phyloP scores from a whole-genome alignment of 2,888 invertebrate genomes.

The Megaustenia siamemsis region DNA sequence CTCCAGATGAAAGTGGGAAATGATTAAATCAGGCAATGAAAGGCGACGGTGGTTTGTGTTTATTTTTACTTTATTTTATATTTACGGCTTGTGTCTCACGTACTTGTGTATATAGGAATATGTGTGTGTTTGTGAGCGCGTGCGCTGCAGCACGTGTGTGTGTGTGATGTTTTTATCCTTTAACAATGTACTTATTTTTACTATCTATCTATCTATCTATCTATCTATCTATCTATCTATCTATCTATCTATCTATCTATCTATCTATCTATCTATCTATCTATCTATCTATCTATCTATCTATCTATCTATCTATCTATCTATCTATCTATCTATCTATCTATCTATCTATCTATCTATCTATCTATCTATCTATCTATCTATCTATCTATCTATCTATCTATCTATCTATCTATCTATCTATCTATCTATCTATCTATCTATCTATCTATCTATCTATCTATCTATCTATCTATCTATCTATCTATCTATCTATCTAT shows the following conservation, averaged over 20 bases:
- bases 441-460: background rate
- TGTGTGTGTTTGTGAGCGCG: background rate
- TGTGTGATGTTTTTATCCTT: no score
- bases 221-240: background rate
- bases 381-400: background rate
- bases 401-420: background rate
- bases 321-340: no score
- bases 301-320: no score
- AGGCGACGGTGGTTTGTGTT: slow-evolving; percentile 18
- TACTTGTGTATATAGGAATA: background rate
- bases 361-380: background rate
- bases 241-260: background rate
- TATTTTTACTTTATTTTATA: background rate
- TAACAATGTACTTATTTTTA: no score
- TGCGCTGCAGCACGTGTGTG: background rate
- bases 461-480: background rate
- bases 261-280: no score
- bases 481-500: background rate
- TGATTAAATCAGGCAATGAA: slow-evolving; percentile 42
- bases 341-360: no score
- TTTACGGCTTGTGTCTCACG: background rate
- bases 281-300: no score
- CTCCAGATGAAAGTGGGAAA: slow-evolving; percentile 36
- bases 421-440: background rate
- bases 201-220: slow-evolving; percentile 17